phyloP scores from a whole-genome alignment of 2,113 vertebrate species.

The Nerophis ophidion region DNA sequence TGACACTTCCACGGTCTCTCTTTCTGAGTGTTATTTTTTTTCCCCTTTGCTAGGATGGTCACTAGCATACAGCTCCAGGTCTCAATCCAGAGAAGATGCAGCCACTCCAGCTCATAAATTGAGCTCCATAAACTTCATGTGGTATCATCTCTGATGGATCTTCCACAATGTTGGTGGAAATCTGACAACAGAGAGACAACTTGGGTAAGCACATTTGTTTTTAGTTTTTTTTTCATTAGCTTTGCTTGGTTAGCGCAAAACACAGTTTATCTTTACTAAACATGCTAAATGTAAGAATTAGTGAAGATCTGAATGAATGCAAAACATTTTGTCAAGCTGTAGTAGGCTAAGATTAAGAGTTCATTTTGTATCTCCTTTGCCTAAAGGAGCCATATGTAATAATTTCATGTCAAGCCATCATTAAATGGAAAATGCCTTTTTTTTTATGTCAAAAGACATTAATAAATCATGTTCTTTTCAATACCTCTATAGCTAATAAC shows the following conservation, averaged over 20 bases:
- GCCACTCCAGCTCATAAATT: slow-evolving; percentile 82
- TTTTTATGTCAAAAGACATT: too few relatives aligned
- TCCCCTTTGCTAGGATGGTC: slow-evolving; percentile 45
- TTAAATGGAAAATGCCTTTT: too few relatives aligned
- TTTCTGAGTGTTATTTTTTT: slow-evolving; percentile 23
- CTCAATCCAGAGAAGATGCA: slow-evolving; percentile 78
- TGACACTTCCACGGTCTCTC: slow-evolving; percentile 15
- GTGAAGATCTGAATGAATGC: background rate
- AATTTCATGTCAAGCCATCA: too few relatives aligned
- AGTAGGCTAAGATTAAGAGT: background rate
- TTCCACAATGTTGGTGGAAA: slow-evolving; percentile 63
- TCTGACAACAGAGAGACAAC: slow-evolving; percentile 29
- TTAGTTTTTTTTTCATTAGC: background rate
- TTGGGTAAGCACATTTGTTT: background rate
- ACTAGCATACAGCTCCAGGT: slow-evolving; percentile 55
- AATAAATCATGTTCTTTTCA: too few relatives aligned
- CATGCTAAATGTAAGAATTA: background rate
- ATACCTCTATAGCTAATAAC: too few relatives aligned
- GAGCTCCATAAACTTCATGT: slow-evolving; percentile 89
- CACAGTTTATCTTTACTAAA: background rate
- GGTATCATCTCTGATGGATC: slow-evolving; percentile 90
- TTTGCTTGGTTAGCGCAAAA: slow-evolving; percentile 1
- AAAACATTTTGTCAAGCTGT: background rate
- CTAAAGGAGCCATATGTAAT: background rate
- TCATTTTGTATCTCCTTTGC: background rate